Percentiles rank a stretch among this genome's conserved stretches.
Evolutionary conservation across 2,113 vertebrate species (phyloP).

Genomic region (Syrrhaptes paradoxus): DNA sequence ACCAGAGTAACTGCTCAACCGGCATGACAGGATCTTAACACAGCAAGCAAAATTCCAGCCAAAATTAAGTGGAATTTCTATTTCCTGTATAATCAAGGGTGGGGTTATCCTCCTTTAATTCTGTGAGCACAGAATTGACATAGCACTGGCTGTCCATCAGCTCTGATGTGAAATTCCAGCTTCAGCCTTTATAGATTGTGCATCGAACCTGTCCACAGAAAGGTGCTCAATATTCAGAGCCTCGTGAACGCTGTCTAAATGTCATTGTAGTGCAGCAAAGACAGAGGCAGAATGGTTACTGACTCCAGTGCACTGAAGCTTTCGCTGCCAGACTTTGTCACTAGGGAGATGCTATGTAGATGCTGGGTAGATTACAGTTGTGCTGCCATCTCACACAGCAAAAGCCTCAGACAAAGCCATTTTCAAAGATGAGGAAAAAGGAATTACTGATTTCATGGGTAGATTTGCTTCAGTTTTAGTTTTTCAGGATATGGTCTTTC

Average conservation of each 20-base stretch:
- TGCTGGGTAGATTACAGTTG: background rate
- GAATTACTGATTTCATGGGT: background rate
- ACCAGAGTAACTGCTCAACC: background rate
- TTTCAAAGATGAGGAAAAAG: background rate
- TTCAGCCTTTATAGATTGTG: background rate
- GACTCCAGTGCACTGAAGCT: background rate
- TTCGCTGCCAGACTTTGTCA: no score
- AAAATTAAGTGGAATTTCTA: background rate
- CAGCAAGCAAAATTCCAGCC: background rate
- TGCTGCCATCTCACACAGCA: background rate
- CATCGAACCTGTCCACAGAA: background rate
- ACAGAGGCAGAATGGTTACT: background rate
- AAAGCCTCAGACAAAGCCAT: background rate
- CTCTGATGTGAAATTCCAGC: background rate
- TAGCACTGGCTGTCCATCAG: background rate
- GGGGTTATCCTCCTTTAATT: background rate
- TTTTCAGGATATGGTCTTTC: background rate
- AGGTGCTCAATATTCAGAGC: background rate
- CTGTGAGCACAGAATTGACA: background rate
- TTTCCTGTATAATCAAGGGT: background rate
- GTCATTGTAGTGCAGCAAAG: background rate
- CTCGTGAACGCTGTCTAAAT: background rate
- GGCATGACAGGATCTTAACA: background rate
- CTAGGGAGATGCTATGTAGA: no score
- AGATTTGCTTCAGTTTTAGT: background rate